Base-by-base conservation (phyloP, 2,888 invertebrate genomes). In the Hanleya hanleyi region DNA sequence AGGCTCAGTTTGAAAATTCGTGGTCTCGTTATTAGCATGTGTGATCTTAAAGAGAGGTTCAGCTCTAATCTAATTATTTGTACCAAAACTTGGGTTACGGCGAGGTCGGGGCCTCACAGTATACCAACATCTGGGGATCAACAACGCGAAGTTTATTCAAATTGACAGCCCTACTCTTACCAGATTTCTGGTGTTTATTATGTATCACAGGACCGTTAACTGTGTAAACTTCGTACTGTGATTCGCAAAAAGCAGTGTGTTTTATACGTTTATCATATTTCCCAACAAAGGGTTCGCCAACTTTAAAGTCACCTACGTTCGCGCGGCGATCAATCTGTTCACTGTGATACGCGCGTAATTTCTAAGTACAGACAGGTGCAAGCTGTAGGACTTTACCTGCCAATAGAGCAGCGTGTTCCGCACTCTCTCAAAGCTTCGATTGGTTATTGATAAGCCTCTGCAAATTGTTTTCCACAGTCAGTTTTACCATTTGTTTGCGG, bases 401-500 rank as follows among this genome's bases (percentile, higher is more conserved):
- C 49, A 51, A 36, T 36, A 51, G 35, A 4, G 49, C 49, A 33
- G 36, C 36, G 5, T 33, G 68, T 32, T 51, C 12, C n/a, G 9
- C 36, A 22, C 29, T 51, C 12, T 68, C 57, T 51, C 68, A 57
- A 57, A 51, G 29, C 35, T n/a, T 32, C 29, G 41, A 49, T 35
- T 32, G 22, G 12, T 47, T 50, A 47, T 68, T 68, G n/a, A 68
- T n/a, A 51, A 47, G 49, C 32, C 36, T 68, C 4, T 22, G 29
- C 26, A 68, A 33, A 1, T 22, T 33, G 15, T 38, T 26, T 22
- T 68, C 51, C 18, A 1, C 57, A 35, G 36, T 57, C 68, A 29
- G 68, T 68, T 15, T 50, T 50, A 2, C 68, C 68, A 18, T 68
- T 68, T 4, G 68, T 51, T 12, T 29, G 35, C 9, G 68, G 51